Conservation (phyloP, 1,140 invertebrate genomes). For the Panagrolaimus sp. region DNA sequence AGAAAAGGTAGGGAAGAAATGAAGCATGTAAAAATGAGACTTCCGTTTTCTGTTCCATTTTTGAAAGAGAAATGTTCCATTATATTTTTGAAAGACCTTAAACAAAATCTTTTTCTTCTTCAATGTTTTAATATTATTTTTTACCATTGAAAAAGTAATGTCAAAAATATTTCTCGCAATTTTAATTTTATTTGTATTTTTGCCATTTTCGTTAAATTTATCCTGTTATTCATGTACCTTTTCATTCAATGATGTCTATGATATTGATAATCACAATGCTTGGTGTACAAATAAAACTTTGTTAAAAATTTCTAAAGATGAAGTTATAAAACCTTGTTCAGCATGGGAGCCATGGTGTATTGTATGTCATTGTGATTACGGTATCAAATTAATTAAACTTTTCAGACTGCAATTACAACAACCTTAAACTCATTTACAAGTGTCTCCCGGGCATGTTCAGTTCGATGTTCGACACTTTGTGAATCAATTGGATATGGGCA, state of each 20-base stretch:
- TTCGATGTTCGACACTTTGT: constrained; percentile 19
- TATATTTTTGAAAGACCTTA: too few species aligned
- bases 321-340: constrained; percentile 25
- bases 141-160: too few species aligned
- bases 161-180: too few species aligned
- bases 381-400: too few species aligned
- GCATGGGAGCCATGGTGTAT: constrained; percentile 19
- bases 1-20: too few species aligned
- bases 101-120: too few species aligned
- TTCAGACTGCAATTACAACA: constrained; percentile 23
- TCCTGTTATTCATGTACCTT: constrained; percentile 29
- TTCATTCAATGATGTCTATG: constrained; percentile 28
- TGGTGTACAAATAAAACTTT: constrained; percentile 29
- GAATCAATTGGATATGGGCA: constrained; percentile 25
- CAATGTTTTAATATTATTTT: too few species aligned
- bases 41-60: too few species aligned
- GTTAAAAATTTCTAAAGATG: constrained; percentile 18
- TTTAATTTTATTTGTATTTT: too few species aligned
- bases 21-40: too few species aligned
- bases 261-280: constrained; percentile 17
- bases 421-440: constrained; percentile 27
- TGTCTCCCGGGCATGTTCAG: constrained; percentile 24
- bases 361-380: constrained; percentile 14
- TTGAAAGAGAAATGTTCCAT: too few species aligned
- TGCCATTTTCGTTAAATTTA: too few species aligned